Evolutionary conservation across 1,140 invertebrate species (phyloP).

Genomic region (Parapsyche elsis): DNA sequence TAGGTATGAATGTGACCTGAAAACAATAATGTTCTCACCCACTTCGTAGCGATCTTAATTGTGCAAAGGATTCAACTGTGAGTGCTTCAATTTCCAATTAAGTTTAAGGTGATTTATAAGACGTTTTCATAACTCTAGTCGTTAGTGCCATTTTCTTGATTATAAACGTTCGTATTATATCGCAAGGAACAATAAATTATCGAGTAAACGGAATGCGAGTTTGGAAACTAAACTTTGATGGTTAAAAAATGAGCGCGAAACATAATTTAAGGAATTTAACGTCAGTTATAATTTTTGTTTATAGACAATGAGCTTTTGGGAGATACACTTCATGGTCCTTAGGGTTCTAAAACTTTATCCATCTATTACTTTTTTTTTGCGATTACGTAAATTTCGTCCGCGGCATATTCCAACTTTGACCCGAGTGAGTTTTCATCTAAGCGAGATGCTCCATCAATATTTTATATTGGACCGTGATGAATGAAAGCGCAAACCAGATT

Average conservation of each 20-base stretch:
- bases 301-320: constrained; percentile 35
- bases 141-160: too few relatives aligned
- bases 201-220: too few relatives aligned
- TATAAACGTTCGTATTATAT: too few relatives aligned
- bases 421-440: neutral
- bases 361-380: constrained; percentile 31
- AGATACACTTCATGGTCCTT: constrained; percentile 27
- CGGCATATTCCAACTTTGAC: neutral
- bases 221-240: neutral
- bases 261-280: constrained; percentile 6
- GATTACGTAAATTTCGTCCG: constrained; percentile 24
- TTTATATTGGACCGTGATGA: constrained; percentile 33
- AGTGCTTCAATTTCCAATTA: too few relatives aligned
- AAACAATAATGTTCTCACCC: neutral
- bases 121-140: too few relatives aligned
- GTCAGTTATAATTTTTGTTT: constrained; percentile 36
- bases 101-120: too few relatives aligned
- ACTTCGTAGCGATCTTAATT: neutral
- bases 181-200: too few relatives aligned
- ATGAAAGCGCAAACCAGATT: constrained; percentile 3
- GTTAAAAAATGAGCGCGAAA: constrained; percentile 6
- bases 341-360: constrained; percentile 30
- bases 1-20: neutral
- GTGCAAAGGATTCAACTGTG: neutral
- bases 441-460: constrained; percentile 18